phyloP scores from a whole-genome alignment of 2,888 invertebrate species.

The Ariolimax columbianus region DNA sequence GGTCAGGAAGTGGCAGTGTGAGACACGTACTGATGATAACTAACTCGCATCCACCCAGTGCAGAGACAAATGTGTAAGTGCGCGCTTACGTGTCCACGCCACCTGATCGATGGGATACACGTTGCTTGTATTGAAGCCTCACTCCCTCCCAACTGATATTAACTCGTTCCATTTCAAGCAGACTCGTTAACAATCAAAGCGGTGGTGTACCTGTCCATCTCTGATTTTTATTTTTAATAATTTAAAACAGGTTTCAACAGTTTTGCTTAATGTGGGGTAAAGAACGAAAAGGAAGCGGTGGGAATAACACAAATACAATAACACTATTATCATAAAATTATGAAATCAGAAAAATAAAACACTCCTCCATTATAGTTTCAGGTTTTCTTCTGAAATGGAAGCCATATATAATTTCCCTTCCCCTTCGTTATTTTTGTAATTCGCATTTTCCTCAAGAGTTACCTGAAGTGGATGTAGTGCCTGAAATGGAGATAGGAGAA shows the following conservation, averaged over 20 bases:
- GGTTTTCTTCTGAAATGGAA: background rate
- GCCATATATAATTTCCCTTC: background rate
- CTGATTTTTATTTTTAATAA: background rate
- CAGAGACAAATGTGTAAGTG: background rate
- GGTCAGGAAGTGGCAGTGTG: background rate
- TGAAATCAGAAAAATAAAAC: background rate
- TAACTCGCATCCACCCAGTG: background rate
- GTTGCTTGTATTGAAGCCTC: background rate
- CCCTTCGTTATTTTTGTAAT: background rate
- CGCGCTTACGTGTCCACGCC: background rate
- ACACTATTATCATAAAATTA: background rate
- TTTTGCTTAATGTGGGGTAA: background rate
- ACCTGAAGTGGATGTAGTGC: constrained; percentile 18
- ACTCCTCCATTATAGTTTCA: background rate
- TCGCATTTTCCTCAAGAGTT: background rate
- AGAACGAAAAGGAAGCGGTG: background rate
- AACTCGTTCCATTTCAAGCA: background rate
- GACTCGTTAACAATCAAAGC: background rate
- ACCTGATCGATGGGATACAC: background rate
- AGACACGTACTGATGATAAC: background rate
- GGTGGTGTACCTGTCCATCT: background rate
- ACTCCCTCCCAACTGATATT: background rate
- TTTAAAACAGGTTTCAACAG: background rate
- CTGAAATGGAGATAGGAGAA: constrained; percentile 9
- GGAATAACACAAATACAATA: background rate